Base-by-base conservation (phyloP, 2,797 vertebrate genomes). In the Artibeus lituratus region DNA sequence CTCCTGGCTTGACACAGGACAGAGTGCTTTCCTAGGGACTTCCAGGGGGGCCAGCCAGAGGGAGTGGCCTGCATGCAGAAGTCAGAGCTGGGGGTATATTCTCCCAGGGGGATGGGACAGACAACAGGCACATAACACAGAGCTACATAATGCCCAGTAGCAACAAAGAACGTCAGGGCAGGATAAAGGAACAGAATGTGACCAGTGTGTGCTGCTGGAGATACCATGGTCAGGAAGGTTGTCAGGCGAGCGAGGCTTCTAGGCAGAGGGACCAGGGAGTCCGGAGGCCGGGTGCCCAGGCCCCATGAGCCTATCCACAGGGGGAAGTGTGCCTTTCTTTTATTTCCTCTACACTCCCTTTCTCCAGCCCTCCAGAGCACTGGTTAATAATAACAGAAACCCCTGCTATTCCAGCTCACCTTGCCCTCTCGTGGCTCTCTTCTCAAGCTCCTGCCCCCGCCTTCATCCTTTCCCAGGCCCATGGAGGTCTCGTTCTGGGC, bases 31-130 rank as follows among this genome's bases (percentile, higher is more conserved):
- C 49, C 4, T 1, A 5, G 72, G 32, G 35, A 22, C 47, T 83
- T 21, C 16, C 0, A 6, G 8, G 59, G 51, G 21, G 7, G 39
- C 29, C 1, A 1, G 37, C 14, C 4, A 44, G 57, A 91, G 51
- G 42, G 19, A 35, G 14, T 0, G 24, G 74, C 32, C 11, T 35
- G 42, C 12, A 0, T 0, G 4, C 8, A 16, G 53, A 14, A 15
- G 32, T 53, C 4, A n/a, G 78, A 16, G 10, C 59, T 10, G 44
- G 57, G 42, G 32, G 65, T 0, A 37, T 53, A 42, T 35, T 4
- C 47, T 88, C n/a, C 15, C 6, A 2, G 81, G 26, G 59, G 32
- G 12, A 53, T 39, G 81, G 59, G 18, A 65, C 47, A n/a, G 35
- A 69, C 37, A 55, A 39, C 32, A 70, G 83, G 53, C 37, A 35